Evolutionary conservation across 2,113 vertebrate genomes (phyloP).

Genomic region (Agelaius tricolor): DNA sequence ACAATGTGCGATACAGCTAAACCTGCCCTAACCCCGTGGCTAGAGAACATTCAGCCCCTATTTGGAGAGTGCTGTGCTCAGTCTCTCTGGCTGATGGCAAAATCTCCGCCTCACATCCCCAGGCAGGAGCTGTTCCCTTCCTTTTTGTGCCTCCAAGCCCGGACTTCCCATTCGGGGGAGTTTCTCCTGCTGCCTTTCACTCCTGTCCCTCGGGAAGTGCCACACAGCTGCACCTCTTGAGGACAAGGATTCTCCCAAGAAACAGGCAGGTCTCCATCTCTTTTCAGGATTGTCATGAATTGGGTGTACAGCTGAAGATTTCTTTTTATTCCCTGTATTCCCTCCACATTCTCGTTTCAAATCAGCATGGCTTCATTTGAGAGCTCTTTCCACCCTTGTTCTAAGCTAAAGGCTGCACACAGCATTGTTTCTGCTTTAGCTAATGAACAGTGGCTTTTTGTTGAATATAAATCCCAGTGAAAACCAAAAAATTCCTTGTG

Average conservation of each 20-base stretch:
- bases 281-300: not conserved
- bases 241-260: not conserved
- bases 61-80: not conserved
- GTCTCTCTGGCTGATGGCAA: not conserved
- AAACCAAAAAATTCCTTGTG: not conserved
- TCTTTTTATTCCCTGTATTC: not conserved
- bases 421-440: not conserved
- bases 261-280: not conserved
- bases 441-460: not conserved
- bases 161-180: not conserved
- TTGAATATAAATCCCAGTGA: not conserved
- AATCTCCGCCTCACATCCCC: not conserved
- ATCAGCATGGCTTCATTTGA: not conserved
- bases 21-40: not conserved
- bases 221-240: not conserved
- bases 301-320: not conserved
- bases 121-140: not conserved
- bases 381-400: not conserved
- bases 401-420: not conserved
- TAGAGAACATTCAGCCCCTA: not conserved
- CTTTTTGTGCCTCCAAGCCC: not conserved
- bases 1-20: accelerated
- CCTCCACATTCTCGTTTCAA: not conserved
- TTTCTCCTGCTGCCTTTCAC: not conserved
- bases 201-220: not conserved